These are phyloP conservation scores for Hiodon tergisus DNA, from an alignment of 2,113 vertebrate species.

Conservation along the genomic window DNA sequence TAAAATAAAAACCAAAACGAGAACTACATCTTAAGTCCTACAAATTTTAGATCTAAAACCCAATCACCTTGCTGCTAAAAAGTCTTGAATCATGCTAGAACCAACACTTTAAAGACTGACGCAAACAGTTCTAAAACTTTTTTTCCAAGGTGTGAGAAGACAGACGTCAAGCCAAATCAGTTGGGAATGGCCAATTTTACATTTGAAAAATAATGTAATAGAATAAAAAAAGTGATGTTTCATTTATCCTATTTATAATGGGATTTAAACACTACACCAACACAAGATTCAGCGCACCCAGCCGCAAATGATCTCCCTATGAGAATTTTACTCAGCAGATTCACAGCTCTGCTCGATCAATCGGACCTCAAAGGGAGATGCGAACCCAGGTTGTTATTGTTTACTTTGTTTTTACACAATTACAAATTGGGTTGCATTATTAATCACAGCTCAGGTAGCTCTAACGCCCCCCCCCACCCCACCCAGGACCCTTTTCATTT, in stretches of 20 bases:
- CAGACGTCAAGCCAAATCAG: constrained; percentile 20
- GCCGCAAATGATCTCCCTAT: neutral
- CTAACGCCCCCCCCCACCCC: neutral
- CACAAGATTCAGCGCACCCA: too few species aligned
- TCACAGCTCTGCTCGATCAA: constrained; percentile 41
- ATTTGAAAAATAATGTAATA: neutral
- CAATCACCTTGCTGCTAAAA: too few species aligned
- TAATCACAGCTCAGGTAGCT: constrained; percentile 14
- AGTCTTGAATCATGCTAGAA: too few species aligned
- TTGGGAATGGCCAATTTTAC: constrained; percentile 43
- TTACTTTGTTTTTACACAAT: constrained; percentile 43
- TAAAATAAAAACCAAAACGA: too few species aligned
- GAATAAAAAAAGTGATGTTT: neutral
- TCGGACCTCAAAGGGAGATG: constrained; percentile 38
- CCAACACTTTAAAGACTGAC: too few species aligned
- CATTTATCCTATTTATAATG: constrained; percentile 4
- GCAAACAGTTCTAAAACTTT: too few species aligned
- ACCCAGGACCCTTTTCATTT: constrained; percentile 41
- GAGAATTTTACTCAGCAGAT: constrained; percentile 38
- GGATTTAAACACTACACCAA: neutral
- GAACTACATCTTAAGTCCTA: too few species aligned
- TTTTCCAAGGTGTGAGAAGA: neutral
- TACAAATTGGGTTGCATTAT: constrained; percentile 2
- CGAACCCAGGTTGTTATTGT: constrained; percentile 35
- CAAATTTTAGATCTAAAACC: too few species aligned